Evolutionary conservation across 35 echinoderm and acorn worm species (phyloP).

Genomic region (Ophiothrix spiculata): DNA sequence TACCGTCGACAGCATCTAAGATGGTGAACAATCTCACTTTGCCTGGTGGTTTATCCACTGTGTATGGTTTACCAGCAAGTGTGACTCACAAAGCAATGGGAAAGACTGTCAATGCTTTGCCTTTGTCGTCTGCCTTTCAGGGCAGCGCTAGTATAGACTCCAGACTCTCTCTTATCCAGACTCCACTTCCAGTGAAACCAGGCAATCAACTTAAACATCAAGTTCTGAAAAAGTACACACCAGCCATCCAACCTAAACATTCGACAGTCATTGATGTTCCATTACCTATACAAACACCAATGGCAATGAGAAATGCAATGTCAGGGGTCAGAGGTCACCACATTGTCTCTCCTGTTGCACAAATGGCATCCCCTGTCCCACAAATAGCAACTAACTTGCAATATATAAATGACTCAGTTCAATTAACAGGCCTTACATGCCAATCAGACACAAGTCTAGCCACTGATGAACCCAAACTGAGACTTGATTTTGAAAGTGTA

Average conservation of each 20-base stretch:
- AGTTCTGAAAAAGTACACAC: neutral
- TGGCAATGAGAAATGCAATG: constrained; percentile 3
- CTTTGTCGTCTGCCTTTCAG: neutral
- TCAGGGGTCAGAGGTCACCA: neutral
- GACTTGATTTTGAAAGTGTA: neutral
- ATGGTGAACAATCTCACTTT: too few relatives aligned
- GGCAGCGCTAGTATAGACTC: neutral
- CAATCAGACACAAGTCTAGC: neutral
- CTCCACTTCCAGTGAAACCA: neutral
- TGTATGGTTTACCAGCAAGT: neutral
- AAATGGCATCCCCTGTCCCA: neutral
- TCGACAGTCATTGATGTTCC: neutral
- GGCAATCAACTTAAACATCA: neutral
- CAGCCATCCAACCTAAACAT: neutral
- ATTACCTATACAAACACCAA: neutral
- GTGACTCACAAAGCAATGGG: neutral
- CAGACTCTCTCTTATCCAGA: neutral
- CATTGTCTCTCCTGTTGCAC: too few relatives aligned
- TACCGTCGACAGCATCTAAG: too few relatives aligned
- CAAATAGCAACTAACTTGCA: constrained; percentile 8
- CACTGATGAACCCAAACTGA: neutral
- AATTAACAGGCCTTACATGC: neutral
- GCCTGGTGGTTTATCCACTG: neutral
- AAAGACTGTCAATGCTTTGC: neutral
- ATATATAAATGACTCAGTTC: neutral